phyloP scores from a whole-genome alignment of 2,113 vertebrate genomes.

The Charadrius vociferus region DNA sequence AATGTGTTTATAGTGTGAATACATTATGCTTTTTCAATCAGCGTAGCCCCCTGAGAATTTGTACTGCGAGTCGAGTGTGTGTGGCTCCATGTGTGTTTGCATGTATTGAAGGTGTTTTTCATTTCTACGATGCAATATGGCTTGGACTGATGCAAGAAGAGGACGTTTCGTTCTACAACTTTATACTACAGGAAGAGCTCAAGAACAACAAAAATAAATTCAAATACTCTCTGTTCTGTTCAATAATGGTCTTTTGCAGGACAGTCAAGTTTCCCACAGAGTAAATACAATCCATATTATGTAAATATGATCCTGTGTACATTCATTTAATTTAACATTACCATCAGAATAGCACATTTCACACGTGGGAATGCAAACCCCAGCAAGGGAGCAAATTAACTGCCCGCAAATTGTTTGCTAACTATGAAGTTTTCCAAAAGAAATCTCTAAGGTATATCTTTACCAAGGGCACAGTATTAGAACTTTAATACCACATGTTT shows the following conservation, averaged over 20 bases:
- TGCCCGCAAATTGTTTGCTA: slow-evolving; percentile 80
- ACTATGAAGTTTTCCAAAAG: slow-evolving; percentile 80
- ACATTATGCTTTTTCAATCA: slow-evolving; percentile 1
- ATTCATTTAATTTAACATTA: slow-evolving; percentile 73
- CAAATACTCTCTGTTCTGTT: slow-evolving; percentile 51
- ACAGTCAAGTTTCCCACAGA: slow-evolving; percentile 65
- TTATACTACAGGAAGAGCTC: slow-evolving; percentile 36
- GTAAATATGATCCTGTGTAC: slow-evolving; percentile 70
- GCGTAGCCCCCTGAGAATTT: not conserved
- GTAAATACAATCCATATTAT: slow-evolving; percentile 71
- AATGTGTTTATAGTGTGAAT: slow-evolving; percentile 13
- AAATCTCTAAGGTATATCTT: slow-evolving; percentile 77
- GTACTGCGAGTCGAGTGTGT: slow-evolving; percentile 1
- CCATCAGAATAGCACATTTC: slow-evolving; percentile 80
- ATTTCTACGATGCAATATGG: not conserved
- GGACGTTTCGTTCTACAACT: slow-evolving; percentile 35
- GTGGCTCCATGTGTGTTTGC: not conserved
- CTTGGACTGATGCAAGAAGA: slow-evolving; percentile 9
- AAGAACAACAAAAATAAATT: slow-evolving; percentile 64
- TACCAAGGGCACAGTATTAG: slow-evolving; percentile 77
- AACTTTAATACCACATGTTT: slow-evolving; percentile 81
- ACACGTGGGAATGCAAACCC: slow-evolving; percentile 77
- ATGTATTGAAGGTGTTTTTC: slow-evolving; percentile 55
- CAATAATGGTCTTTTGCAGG: slow-evolving; percentile 49
- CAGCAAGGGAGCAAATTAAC: slow-evolving; percentile 80